Percentiles rank a stretch among this genome's conserved stretches.
Conservation (phyloP, 2,797 vertebrate genomes). For the Pyrrhura leucotis region DNA sequence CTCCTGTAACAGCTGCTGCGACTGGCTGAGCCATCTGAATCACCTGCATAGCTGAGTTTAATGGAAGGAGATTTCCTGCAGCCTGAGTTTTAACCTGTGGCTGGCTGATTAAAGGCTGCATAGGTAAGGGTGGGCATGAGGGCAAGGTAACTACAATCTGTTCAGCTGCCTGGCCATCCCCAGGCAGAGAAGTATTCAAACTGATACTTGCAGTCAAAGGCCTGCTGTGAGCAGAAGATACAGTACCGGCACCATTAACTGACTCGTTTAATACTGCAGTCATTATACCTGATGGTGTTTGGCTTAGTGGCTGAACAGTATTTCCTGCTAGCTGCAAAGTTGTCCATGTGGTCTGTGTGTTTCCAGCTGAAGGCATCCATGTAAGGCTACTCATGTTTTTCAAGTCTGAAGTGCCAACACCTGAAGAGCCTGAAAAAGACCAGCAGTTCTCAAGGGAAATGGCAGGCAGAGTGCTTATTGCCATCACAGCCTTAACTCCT, state of each 20-base stretch:
- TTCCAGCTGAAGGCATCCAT: constrained; percentile 85
- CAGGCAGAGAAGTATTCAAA: constrained; percentile 74
- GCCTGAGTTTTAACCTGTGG: constrained; percentile 79
- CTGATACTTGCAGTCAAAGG: constrained; percentile 59
- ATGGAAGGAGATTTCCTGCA: constrained; percentile 85
- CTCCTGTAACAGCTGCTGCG: constrained; percentile 81
- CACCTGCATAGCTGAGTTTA: constrained; percentile 96
- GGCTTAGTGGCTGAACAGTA: constrained; percentile 91
- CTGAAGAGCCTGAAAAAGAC: constrained; percentile 75
- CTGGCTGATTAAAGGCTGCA: constrained; percentile 80
- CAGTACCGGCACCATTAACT: not conserved
- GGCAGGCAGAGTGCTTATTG: constrained; percentile 57
- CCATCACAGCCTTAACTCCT: constrained; percentile 58
- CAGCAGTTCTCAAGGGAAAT: constrained; percentile 74
- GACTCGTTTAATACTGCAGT: constrained; percentile 75
- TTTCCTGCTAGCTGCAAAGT: constrained; percentile 94
- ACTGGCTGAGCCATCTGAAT: constrained; percentile 91
- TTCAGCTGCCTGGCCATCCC: constrained; percentile 81
- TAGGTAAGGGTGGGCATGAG: constrained; percentile 75
- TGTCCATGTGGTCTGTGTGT: constrained; percentile 98
- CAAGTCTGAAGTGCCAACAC: constrained; percentile 73
- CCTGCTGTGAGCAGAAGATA: constrained; percentile 55
- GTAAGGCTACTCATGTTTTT: constrained; percentile 83
- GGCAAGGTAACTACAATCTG: constrained; percentile 83
- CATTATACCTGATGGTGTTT: constrained; percentile 76